Conservation (phyloP, 2,113 vertebrate genomes). For the Paraplagusia blochii region DNA sequence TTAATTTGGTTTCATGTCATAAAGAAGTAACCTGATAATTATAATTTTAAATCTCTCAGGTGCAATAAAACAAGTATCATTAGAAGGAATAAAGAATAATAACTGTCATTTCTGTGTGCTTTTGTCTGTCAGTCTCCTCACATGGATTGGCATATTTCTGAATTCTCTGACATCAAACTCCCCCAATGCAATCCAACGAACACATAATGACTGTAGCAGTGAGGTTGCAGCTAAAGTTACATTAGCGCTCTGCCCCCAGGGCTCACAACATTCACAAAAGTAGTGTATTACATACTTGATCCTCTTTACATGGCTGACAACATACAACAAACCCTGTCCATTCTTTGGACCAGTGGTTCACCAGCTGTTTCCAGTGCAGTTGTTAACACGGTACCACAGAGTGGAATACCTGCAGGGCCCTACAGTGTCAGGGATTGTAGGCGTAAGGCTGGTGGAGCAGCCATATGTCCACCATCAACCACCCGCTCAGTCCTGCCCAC, state of each 20-base stretch:
- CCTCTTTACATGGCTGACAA: constrained; percentile 16
- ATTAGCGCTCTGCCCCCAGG: constrained; percentile 30
- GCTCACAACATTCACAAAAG: constrained; percentile 16
- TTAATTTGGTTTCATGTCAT: no score
- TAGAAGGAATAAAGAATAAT: no score
- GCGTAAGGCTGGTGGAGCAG: constrained; percentile 2
- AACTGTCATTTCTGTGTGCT: constrained; percentile 5
- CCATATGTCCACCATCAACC: constrained; percentile 22
- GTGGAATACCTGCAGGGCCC: constrained; percentile 1
- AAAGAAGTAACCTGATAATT: no score
- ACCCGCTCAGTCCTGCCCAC: constrained; percentile 3
- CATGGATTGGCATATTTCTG: constrained; percentile 15
- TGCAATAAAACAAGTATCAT: no score
- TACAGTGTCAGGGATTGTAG: constrained; percentile 3
- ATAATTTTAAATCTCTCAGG: no score
- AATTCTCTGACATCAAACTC: constrained; percentile 38
- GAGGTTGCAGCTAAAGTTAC: constrained; percentile 23
- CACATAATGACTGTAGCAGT: constrained; percentile 27
- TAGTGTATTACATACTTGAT: constrained; percentile 45
- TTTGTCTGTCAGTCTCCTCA: constrained; percentile 1
- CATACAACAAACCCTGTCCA: constrained; percentile 14
- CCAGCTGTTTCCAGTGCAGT: constrained; percentile 49
- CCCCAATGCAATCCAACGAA: constrained; percentile 32
- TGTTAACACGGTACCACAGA: constrained; percentile 23
- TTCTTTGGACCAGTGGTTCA: constrained; percentile 22